Conservation (phyloP, 2,113 vertebrate species). For the Poecile atricapillus region DNA sequence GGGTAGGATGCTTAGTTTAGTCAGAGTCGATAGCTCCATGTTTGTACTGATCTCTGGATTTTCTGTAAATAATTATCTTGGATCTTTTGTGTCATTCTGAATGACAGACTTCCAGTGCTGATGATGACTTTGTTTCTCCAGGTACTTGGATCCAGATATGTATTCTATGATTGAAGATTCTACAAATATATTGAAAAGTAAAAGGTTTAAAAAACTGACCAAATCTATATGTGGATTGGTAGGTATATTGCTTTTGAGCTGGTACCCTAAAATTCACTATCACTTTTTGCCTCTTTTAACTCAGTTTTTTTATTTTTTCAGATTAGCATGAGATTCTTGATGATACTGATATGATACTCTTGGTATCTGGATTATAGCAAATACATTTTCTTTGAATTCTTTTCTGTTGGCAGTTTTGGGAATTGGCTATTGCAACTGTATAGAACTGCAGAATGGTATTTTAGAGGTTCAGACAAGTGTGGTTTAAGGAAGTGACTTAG, state of each 20-base stretch:
- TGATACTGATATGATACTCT: neutral
- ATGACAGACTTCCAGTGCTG: neutral
- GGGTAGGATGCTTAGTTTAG: neutral
- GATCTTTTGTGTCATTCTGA: neutral
- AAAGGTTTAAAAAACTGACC: constrained; percentile 91
- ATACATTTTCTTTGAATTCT: neutral
- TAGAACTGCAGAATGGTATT: neutral
- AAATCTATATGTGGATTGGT: constrained; percentile 93
- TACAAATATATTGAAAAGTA: constrained; percentile 79
- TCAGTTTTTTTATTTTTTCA: neutral
- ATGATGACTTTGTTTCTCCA: constrained; percentile 41
- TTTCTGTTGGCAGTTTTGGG: neutral
- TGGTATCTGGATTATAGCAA: neutral
- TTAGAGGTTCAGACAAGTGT: neutral
- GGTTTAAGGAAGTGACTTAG: neutral
- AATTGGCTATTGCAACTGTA: neutral
- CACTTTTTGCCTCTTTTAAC: neutral
- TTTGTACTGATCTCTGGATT: neutral
- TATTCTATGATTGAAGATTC: constrained; percentile 93
- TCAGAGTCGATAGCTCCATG: neutral
- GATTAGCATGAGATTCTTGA: neutral
- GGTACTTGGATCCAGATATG: constrained; percentile 97
- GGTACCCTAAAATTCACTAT: neutral
- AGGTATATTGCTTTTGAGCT: constrained; percentile 44
- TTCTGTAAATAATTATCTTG: neutral